Base-by-base conservation (phyloP, 2,888 invertebrate genomes). In the Eristalis tenax region DNA sequence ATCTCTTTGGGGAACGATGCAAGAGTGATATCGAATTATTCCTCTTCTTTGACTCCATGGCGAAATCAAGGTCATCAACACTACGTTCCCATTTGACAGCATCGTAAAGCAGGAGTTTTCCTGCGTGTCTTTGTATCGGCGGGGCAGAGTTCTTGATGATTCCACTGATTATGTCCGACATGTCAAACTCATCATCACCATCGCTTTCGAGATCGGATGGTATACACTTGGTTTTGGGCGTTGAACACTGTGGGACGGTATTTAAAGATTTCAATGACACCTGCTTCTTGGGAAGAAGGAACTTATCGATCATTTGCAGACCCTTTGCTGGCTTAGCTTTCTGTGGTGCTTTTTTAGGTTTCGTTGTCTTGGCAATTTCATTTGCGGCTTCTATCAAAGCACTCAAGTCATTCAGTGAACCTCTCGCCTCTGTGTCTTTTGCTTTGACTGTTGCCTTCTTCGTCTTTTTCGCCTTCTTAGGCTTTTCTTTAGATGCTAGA, bases 401-500 rank as follows among this genome's bases (percentile, higher is more conserved):
- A 65, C 88, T 87, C 26, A 91, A 75, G 88, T 91, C 90, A 15
- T 90, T 89, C 26, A 91, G 82, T 0, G 91, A 90, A 73, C 85
- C 88, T 2, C 91, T 92, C 26, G 56, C 32, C 13, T 74, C 66
- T 26, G 64, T 76, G 4, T 2, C 35, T 59, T 90, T 93, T 89
- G 91, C 91, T 91, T 23, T 89, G 89, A 89, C 90, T 91, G 4
- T 83, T 71, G 18, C 89, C 82, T 89, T 85, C 28, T 88, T 88
- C 4, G 73, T 57, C 13, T 91, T 90, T 88, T 93, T 93, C 89
- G 93, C 92, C 89, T 93, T 94, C 90, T 94, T 94, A 0, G 91
- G 92, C 86, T 94, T 94, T 91, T 95, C 94, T 83, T 95, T 94
- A 38, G 94, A 93, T 84, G 94, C 94, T 88, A 95, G 94, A 89